Percentiles rank a stretch among this genome's conserved stretches.
These are phyloP conservation scores for Saccopteryx bilineata DNA, from an alignment of 2,113 vertebrate species.

Conservation along the genomic window DNA sequence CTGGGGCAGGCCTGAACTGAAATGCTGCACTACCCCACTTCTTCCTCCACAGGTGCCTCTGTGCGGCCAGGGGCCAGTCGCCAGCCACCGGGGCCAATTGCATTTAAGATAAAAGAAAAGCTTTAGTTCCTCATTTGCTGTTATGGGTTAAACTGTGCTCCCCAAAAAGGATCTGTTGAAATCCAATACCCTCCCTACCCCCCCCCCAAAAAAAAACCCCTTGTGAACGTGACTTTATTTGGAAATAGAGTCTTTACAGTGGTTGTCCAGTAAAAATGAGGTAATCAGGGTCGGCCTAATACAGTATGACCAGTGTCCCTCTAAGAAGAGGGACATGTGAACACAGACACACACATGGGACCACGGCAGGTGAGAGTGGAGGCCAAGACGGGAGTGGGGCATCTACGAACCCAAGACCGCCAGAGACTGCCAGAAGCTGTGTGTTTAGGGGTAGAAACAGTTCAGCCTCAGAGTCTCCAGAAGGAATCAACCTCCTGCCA, in stretches of 20 bases:
- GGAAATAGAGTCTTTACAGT: background rate
- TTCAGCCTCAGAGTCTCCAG: background rate
- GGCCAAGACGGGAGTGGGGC: rapidly evolving
- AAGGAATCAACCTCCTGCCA: background rate
- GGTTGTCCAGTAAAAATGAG: background rate
- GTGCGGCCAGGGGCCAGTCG: background rate
- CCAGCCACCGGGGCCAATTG: background rate
- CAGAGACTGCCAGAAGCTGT: rapidly evolving
- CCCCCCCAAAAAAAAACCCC: background rate
- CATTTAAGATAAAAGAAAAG: background rate
- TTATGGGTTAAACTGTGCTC: background rate
- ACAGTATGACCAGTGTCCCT: background rate
- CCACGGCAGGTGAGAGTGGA: background rate
- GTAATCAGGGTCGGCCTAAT: background rate
- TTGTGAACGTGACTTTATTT: background rate
- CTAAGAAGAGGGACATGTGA: background rate
- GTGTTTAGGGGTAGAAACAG: rapidly evolving
- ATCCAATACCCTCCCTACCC: too few relatives aligned
- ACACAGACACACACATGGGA: rapidly evolving
- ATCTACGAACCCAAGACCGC: background rate
- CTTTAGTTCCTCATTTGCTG: background rate
- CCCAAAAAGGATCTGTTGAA: background rate
- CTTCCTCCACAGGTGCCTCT: background rate
- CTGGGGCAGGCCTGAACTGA: background rate
- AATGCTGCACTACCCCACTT: background rate